Percentiles rank a stretch among this genome's conserved stretches.
These are phyloP conservation scores for Physeter macrocephalus DNA, from an alignment of 2,113 vertebrate genomes.

Conservation along the genomic window DNA sequence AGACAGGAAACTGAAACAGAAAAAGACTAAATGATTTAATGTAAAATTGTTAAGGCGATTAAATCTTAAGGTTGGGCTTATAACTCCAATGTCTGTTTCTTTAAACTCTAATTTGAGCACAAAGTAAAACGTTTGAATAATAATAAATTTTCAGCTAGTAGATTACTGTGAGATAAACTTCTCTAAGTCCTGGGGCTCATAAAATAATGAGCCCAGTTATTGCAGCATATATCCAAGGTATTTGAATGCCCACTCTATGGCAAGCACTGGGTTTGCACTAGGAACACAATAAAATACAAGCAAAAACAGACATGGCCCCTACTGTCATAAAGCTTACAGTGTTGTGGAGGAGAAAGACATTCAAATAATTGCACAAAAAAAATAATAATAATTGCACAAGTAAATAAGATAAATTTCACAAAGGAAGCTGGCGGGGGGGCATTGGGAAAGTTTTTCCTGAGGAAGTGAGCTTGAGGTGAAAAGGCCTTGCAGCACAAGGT, in stretches of 20 bases:
- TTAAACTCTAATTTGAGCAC: background rate
- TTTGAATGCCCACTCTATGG: background rate
- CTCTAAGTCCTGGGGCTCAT: background rate
- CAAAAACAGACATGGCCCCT: background rate
- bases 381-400: background rate
- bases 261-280: background rate
- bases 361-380: background rate
- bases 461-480: background rate
- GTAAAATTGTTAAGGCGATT: background rate
- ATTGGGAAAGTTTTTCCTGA: background rate
- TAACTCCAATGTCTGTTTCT: background rate
- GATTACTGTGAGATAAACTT: background rate
- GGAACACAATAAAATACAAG: background rate
- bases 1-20: background rate
- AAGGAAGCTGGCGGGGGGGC: background rate
- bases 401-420: background rate
- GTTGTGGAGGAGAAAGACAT: background rate
- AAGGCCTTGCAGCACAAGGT: background rate
- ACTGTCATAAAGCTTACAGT: background rate
- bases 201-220: background rate
- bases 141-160: background rate
- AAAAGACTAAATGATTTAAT: background rate
- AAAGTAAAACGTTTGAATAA: background rate
- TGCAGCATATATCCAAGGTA: background rate
- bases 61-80: background rate